A percentile compares a stretch with the other conserved stretches of the same genome.
These are phyloP conservation scores for Schizopygopsis malacanthus DNA, from an alignment of 2,797 vertebrate genomes.

Conservation along the genomic window DNA sequence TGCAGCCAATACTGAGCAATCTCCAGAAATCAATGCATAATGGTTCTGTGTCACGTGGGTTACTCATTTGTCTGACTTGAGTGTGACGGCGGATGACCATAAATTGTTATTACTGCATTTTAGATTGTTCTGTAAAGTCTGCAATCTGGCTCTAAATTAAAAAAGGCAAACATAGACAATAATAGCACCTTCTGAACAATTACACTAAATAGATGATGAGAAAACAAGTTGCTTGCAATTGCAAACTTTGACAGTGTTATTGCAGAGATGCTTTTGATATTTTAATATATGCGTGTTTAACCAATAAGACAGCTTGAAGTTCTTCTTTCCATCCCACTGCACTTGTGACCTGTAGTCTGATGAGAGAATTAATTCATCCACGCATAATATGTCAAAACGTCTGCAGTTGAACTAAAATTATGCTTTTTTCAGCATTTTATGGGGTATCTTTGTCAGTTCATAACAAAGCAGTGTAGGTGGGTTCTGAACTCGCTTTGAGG, in stretches of 20 bases:
- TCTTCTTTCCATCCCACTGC: slow-evolving; percentile 8
- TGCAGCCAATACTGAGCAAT: background rate
- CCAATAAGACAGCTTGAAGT: slow-evolving; percentile 4
- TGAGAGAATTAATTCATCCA: slow-evolving; percentile 13
- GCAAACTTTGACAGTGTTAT: background rate
- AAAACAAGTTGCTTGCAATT: slow-evolving; percentile 7
- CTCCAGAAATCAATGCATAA: slow-evolving; percentile 12
- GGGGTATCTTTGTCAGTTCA: slow-evolving; percentile 46
- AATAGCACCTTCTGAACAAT: background rate
- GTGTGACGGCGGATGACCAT: background rate
- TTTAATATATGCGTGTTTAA: slow-evolving; percentile 3
- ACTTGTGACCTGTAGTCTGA: slow-evolving; percentile 24
- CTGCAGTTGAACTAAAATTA: slow-evolving; percentile 27
- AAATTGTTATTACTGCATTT: background rate
- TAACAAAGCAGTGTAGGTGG: slow-evolving; percentile 56
- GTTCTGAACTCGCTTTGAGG: slow-evolving; percentile 63
- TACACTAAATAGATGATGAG: background rate
- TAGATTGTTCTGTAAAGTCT: background rate
- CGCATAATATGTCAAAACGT: slow-evolving; percentile 21
- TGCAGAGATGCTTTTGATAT: slow-evolving; percentile 12
- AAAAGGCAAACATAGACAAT: background rate
- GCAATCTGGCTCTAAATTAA: background rate
- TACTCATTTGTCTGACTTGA: background rate
- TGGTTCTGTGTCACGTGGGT: background rate
- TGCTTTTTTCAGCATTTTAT: slow-evolving; percentile 58